Evolutionary conservation across 2,113 vertebrate genomes (phyloP), one percentile per base, ranked within the genome.

Genomic region (Epinephelus lanceolatus): DNA sequence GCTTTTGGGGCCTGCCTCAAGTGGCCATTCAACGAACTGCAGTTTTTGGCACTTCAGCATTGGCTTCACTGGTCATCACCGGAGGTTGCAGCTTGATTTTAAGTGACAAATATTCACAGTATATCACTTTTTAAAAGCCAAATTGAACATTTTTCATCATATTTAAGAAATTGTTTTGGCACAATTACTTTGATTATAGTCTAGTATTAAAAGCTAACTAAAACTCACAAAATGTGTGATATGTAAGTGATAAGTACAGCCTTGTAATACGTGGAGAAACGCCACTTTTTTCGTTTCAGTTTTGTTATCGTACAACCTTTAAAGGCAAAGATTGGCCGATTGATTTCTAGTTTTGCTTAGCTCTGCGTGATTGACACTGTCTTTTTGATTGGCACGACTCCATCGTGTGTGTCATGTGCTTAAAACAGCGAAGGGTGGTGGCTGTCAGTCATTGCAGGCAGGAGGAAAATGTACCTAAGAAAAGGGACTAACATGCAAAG

Each of bases 381-480:
- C 51, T 71, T 25, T 77, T 57, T 83, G 80, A 77, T 83, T 71
- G 27, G 66, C 66, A 33, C 57, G 56, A 15, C 25, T 73, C 25
- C 42, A 73, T 61, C 25, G 21, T 49, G 18, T 61, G 27, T 49
- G 73, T 71, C 47, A 42, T 59, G 17, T 7, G 7, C 30, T 30
- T 63, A 53, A 42, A 57, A 30, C 30, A 27, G 63, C 33, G 15
- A 71, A 75, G 55, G 9, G n/a, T 18, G 27, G 27, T 5, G 45
- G 60, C 71, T 62, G 57, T 63, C 79, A 52, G 27, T 68, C 65
- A 75, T 33, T 70, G 69, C 7, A 33, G 47, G 33, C 8, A 6
- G 13, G 15, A 62, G 37, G 3, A 62, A 69, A 55, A 56, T 56
- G 19, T 62, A 53, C 49, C 14, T 14, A 47, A 21, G 49, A 65